Conservation (phyloP, 2,888 invertebrate species). For the Pyrochroa serraticornis region DNA sequence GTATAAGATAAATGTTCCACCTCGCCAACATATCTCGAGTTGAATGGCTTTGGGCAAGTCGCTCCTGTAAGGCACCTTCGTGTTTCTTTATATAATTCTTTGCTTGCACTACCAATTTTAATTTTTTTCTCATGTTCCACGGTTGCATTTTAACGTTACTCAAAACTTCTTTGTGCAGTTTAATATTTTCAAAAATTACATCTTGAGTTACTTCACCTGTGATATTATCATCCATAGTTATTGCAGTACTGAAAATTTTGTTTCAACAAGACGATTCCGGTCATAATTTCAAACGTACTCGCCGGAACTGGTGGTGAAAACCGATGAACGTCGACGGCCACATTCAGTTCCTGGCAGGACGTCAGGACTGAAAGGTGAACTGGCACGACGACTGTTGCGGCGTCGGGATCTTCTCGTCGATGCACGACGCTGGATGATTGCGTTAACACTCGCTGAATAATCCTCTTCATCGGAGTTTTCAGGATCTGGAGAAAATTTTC, state of each 20-base stretch:
- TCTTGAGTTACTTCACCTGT: conserved; percentile 74
- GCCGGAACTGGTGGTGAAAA: conserved; percentile 84
- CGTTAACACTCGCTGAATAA: conserved; percentile 84
- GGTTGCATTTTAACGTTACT: conserved; percentile 86
- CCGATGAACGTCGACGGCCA: conserved; percentile 70
- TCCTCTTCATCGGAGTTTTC: conserved; percentile 79
- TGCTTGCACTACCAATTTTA: conserved; percentile 82
- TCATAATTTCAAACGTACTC: conserved; percentile 65
- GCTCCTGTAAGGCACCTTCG: conserved; percentile 87
- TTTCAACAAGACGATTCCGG: conserved; percentile 3
- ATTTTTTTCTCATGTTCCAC: conserved; percentile 80
- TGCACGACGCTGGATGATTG: conserved; percentile 79
- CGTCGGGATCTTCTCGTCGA: conserved; percentile 75
- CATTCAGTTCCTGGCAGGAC: conserved; percentile 49
- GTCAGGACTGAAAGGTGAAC: conserved; percentile 65
- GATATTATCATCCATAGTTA: conserved; percentile 75
- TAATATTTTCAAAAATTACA: conserved; percentile 88
- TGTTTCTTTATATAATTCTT: conserved; percentile 87
- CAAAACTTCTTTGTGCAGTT: conserved; percentile 89
- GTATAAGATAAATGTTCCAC: conserved; percentile 78
- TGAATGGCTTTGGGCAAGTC: conserved; percentile 86
- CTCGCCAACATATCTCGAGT: conserved; percentile 85
- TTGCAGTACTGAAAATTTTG: conserved; percentile 67
- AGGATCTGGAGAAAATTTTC: conserved; percentile 40
- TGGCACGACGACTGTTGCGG: conserved; percentile 66